Evolutionary conservation across 1,140 invertebrate species (phyloP), one percentile per base, ranked within the genome.

Genomic region (Halesus radiatus): DNA sequence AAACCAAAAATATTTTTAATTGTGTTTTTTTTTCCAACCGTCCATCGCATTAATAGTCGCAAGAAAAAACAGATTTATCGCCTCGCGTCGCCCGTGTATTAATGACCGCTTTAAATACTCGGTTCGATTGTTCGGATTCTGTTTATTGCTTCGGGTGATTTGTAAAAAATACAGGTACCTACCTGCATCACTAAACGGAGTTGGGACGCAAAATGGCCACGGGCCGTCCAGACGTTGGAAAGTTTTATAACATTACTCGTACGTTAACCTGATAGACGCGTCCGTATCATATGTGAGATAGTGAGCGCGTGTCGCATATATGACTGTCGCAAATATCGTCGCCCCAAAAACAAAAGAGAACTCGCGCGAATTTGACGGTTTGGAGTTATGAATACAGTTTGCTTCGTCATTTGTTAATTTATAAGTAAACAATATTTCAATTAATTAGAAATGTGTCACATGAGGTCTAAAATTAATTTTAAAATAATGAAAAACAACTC

Each of bases 21-120:
- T 66, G 62, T 66, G n/a, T 66, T 66, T 32, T 66, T 66, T 66
- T 8, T 1, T 29, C 26, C 62, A 16, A 54, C 10, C n/a, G n/a
- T 18, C 5, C 54, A 10, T n/a, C 54, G 54, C 8, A 56, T 56
- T 56, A n/a, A 56, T 22, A 56, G 3, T 18, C 3, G 37, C 37
- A 18, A 29, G 16, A 32, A 66, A 66, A 29, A 26, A 66, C 8
- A 66, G 62, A 66, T 66, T 66, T 66, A 66, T 66, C 22, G 62
- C 22, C 62, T 13, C 26, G 62, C 16, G 22, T 32, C 22, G 8
- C 29, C 3, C 7, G 62, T 29, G 29, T 66, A 66, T 66, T 66
- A 66, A 66, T 66, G 29, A 37, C 62, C 26, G 22, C 26, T 66
- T 66, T n/a, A 29, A 66, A 66, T 26, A 26, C 62, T 66, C 62